These are phyloP conservation scores for Chelonoidis abingdonii DNA, from an alignment of 2,113 vertebrate species.

Conservation along the genomic window DNA sequence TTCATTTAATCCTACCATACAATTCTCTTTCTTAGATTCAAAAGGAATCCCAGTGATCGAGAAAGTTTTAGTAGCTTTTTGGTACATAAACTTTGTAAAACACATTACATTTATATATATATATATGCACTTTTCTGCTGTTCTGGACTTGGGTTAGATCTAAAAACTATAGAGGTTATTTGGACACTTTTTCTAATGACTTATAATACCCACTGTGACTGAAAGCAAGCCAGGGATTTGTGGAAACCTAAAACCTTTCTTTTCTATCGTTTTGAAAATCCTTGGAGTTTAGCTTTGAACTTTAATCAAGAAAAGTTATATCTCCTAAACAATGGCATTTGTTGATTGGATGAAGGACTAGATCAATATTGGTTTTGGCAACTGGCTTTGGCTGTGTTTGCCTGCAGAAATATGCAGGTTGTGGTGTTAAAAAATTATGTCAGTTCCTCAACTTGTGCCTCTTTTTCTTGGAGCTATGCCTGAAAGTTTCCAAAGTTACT, in stretches of 20 bases:
- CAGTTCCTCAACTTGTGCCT: constrained; percentile 88
- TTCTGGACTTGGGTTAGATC: constrained; percentile 9
- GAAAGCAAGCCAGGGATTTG: constrained; percentile 78
- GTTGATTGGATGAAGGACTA: constrained; percentile 90
- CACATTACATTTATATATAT: not conserved
- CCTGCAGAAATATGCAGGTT: constrained; percentile 84
- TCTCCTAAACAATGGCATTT: constrained; percentile 96
- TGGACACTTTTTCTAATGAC: constrained; percentile 68
- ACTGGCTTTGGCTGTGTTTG: constrained; percentile 76
- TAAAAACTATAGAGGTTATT: constrained; percentile 61
- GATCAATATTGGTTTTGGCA: constrained; percentile 91
- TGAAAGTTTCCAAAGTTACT: constrained; percentile 83
- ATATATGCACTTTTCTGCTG: not conserved
- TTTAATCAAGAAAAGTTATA: constrained; percentile 94
- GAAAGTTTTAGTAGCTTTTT: not conserved
- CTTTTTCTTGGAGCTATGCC: constrained; percentile 85
- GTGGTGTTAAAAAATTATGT: constrained; percentile 92
- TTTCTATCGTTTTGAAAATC: constrained; percentile 84
- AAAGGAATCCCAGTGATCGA: not conserved
- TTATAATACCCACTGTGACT: constrained; percentile 68
- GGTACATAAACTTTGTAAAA: constrained; percentile 1
- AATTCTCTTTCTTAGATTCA: constrained; percentile 5
- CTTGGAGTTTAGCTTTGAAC: constrained; percentile 90
- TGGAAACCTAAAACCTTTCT: constrained; percentile 80
- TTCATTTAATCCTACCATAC: constrained; percentile 1